These are phyloP conservation scores for Acrocyrtus sp. DNA, from an alignment of 2,888 invertebrate genomes.

Conservation along the genomic window DNA sequence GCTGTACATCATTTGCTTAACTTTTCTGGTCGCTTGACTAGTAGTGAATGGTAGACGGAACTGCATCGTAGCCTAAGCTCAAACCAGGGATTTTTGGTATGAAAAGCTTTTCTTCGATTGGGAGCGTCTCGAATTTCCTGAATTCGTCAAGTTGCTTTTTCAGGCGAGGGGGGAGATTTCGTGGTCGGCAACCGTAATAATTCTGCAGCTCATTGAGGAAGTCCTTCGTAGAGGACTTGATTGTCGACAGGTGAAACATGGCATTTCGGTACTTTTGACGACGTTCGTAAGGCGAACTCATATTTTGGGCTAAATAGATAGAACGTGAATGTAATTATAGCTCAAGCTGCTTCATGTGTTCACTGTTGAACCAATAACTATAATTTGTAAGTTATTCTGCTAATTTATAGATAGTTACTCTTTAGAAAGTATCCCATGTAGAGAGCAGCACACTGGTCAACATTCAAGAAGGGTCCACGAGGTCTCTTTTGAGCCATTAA, in stretches of 20 bases:
- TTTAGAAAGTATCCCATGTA: conserved; percentile 58
- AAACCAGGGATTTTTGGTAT: conserved; percentile 47
- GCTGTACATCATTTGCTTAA: conserved; percentile 17
- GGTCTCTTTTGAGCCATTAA: conserved; percentile 50
- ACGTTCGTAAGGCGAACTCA: conserved; percentile 39
- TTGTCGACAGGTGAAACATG: conserved; percentile 52
- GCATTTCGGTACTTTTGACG: conserved; percentile 56
- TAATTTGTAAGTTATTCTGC: too few relatives aligned
- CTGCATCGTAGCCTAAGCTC: conserved; percentile 12
- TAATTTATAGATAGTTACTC: conserved; percentile 30
- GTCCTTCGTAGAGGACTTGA: conserved; percentile 34
- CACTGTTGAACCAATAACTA: not conserved
- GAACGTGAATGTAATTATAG: not conserved
- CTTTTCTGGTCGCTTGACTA: conserved; percentile 19
- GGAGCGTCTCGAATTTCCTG: conserved; percentile 29
- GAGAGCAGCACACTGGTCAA: conserved; percentile 43
- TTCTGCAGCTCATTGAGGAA: conserved; percentile 37
- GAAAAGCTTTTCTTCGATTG: conserved; percentile 42
- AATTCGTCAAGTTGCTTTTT: conserved; percentile 37
- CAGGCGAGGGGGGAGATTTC: conserved; percentile 38
- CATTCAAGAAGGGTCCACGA: conserved; percentile 49
- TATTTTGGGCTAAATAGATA: conserved; percentile 43
- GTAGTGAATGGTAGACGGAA: conserved; percentile 14
- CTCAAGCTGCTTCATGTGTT: not conserved
- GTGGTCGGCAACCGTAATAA: conserved; percentile 38